Conservation (phyloP, 2,113 vertebrate species). For the Sula dactylatra region DNA sequence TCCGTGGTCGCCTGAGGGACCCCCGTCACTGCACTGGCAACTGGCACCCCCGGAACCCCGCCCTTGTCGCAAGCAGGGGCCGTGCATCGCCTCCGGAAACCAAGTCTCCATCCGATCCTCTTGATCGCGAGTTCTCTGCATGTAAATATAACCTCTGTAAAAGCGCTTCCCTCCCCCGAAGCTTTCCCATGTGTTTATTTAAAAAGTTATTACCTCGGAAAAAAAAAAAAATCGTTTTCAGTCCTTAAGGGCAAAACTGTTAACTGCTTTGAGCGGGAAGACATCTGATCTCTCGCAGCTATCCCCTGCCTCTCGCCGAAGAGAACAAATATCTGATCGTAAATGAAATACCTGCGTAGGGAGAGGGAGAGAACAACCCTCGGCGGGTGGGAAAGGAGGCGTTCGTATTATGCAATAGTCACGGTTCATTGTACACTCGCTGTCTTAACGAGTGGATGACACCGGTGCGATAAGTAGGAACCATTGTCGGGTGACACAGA, state of each 20-base stretch:
- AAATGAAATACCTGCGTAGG: slow-evolving; percentile 21
- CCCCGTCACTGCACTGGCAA: neutral
- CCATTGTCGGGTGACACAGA: neutral
- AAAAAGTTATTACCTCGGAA: neutral
- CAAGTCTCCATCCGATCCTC: neutral
- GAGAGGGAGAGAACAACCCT: neutral
- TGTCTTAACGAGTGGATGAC: neutral
- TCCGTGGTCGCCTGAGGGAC: neutral
- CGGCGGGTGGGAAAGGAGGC: neutral
- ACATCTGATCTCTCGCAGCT: neutral
- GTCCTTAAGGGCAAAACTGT: slow-evolving; percentile 30
- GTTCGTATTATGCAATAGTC: neutral
- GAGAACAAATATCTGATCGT: neutral
- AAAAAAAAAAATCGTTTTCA: neutral
- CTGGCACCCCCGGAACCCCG: no score
- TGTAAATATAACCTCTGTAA: neutral
- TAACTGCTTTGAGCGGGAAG: neutral
- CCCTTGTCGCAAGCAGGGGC: no score
- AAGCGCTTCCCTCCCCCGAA: neutral
- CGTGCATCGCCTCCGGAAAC: neutral
- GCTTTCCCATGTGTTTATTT: neutral
- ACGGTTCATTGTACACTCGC: neutral
- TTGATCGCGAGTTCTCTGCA: neutral
- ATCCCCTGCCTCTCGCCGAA: neutral
- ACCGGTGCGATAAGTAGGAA: neutral